These are phyloP conservation scores for Acyrthosiphon pisum DNA, from an alignment of 1,140 invertebrate species.

Conservation along the genomic window DNA sequence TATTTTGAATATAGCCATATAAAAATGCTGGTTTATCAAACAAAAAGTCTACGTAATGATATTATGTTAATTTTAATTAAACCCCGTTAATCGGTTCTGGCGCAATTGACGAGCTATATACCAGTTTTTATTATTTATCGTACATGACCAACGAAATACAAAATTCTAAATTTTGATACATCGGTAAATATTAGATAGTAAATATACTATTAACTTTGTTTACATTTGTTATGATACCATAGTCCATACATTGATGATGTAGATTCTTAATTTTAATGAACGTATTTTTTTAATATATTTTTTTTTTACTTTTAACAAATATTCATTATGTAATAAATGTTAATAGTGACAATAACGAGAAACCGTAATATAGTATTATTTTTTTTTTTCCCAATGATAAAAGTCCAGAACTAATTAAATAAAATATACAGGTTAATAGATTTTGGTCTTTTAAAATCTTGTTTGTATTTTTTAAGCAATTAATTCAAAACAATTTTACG, in stretches of 20 bases:
- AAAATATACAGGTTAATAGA: background rate
- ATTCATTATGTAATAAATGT: background rate
- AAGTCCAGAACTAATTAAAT: background rate
- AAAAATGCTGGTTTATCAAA: background rate
- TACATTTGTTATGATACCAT: background rate
- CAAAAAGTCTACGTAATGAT: background rate
- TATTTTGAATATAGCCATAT: background rate
- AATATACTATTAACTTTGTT: background rate
- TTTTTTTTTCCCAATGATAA: background rate
- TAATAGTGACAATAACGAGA: background rate
- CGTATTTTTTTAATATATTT: background rate
- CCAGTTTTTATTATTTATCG: background rate
- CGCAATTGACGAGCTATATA: background rate
- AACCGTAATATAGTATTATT: background rate
- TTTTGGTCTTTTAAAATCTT: background rate
- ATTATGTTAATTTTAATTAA: slow-evolving; percentile 29
- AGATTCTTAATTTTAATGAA: background rate
- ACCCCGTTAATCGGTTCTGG: background rate
- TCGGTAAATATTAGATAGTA: background rate
- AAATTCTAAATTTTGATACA: background rate
- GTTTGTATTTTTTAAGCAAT: background rate
- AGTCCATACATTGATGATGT: background rate
- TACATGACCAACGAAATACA: background rate
- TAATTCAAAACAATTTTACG: background rate
- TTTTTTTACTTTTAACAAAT: background rate